Conservation (phyloP, 2,113 vertebrate genomes). For the Pituophis catenifer region DNA sequence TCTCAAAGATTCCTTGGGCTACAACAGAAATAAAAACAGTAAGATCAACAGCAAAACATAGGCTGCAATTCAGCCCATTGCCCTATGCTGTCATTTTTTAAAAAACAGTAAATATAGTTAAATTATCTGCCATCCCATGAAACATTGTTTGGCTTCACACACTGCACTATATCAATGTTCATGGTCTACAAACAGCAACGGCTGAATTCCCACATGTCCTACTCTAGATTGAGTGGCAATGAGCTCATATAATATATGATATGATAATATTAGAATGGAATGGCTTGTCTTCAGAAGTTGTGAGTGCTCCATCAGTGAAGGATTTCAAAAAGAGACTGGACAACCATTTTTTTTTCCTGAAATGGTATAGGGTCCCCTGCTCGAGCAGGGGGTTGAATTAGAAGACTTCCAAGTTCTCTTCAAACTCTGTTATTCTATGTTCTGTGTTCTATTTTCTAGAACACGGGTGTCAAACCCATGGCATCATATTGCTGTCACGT, state of each 20-base stretch:
- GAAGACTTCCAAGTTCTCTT: background rate
- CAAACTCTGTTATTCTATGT: background rate
- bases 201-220: background rate
- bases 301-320: background rate
- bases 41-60: background rate
- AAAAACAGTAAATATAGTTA: background rate
- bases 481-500: too few species aligned
- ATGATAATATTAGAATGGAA: background rate
- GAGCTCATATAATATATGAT: background rate
- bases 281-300: background rate
- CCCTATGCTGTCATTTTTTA: background rate
- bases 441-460: background rate
- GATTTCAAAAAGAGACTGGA: background rate
- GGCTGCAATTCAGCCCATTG: background rate
- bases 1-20: background rate
- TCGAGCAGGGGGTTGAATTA: background rate
- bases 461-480: too few species aligned
- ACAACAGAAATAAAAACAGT: background rate
- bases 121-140: background rate
- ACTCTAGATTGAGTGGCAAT: background rate
- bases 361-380: background rate
- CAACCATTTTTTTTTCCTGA: background rate
- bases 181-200: background rate
- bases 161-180: background rate
- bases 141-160: background rate